Percentiles rank a stretch among this genome's conserved stretches.
Evolutionary conservation across 2,888 invertebrate genomes (phyloP).

Genomic region (Napeogenes sylphis): DNA sequence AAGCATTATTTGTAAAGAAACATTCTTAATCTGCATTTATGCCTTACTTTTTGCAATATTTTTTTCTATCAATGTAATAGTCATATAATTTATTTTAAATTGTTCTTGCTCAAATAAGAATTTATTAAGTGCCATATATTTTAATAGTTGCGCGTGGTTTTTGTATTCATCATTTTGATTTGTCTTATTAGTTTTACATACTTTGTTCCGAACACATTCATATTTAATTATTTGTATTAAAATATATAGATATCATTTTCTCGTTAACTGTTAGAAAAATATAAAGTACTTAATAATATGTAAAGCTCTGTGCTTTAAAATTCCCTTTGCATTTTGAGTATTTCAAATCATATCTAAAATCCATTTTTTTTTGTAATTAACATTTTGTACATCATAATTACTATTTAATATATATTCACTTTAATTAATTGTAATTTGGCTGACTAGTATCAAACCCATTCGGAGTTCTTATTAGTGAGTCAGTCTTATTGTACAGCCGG

Average conservation of each 20-base stretch:
- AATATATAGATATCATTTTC: neutral
- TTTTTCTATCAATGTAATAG: constrained; percentile 2
- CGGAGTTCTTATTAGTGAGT: too few relatives aligned
- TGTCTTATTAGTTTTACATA: neutral
- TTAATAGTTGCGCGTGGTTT: constrained; percentile 12
- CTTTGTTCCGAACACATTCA: neutral
- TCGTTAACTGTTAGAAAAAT: too few relatives aligned
- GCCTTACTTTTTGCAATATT: constrained; percentile 5
- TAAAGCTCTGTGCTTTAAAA: too few relatives aligned
- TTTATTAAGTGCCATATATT: constrained; percentile 28
- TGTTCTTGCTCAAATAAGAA: constrained; percentile 27
- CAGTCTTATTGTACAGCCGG: too few relatives aligned
- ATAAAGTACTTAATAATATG: too few relatives aligned
- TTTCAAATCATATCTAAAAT: too few relatives aligned
- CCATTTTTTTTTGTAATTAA: too few relatives aligned
- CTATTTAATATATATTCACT: too few relatives aligned
- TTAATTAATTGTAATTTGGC: too few relatives aligned
- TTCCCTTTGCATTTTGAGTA: too few relatives aligned
- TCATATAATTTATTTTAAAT: constrained; percentile 13
- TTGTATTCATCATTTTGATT: constrained; percentile 6
- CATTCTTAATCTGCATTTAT: constrained; percentile 28
- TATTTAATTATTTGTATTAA: neutral
- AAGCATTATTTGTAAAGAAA: constrained; percentile 17
- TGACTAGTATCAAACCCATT: too few relatives aligned
- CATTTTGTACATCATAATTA: too few relatives aligned